Conservation (phyloP, 2,797 vertebrate genomes). For the Pitangus sulphuratus region DNA sequence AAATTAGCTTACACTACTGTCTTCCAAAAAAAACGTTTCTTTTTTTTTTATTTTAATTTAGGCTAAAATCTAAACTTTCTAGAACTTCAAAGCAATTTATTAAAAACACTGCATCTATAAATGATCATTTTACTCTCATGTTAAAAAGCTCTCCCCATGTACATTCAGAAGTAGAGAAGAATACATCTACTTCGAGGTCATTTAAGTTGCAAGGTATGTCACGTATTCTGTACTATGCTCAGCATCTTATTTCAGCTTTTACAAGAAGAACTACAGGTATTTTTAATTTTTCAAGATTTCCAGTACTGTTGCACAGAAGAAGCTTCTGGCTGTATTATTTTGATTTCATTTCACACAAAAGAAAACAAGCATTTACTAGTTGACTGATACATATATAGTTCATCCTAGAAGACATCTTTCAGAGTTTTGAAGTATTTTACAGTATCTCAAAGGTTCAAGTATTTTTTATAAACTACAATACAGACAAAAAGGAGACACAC, state of each 20-base stretch:
- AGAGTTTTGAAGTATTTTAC: background rate
- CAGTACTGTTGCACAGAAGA: background rate
- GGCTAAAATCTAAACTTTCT: background rate
- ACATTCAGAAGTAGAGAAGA: background rate
- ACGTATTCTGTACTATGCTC: background rate
- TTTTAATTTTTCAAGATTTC: background rate
- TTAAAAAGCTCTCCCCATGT: background rate
- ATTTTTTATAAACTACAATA: background rate
- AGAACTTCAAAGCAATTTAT: background rate
- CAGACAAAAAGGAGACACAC: background rate
- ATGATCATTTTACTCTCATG: background rate
- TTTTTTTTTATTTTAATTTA: background rate
- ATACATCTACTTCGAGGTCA: background rate
- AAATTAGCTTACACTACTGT: background rate
- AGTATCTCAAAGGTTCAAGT: background rate
- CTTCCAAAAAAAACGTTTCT: background rate
- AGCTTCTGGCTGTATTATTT: background rate
- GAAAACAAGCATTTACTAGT: background rate
- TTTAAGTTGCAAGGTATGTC: background rate
- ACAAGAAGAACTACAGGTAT: background rate
- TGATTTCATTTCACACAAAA: background rate
- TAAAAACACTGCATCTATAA: background rate
- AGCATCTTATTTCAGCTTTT: background rate
- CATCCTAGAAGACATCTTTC: background rate
- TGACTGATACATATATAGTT: background rate